Conservation (phyloP, 2,888 invertebrate genomes). For the Kuschelorhynchus macadamiae region DNA sequence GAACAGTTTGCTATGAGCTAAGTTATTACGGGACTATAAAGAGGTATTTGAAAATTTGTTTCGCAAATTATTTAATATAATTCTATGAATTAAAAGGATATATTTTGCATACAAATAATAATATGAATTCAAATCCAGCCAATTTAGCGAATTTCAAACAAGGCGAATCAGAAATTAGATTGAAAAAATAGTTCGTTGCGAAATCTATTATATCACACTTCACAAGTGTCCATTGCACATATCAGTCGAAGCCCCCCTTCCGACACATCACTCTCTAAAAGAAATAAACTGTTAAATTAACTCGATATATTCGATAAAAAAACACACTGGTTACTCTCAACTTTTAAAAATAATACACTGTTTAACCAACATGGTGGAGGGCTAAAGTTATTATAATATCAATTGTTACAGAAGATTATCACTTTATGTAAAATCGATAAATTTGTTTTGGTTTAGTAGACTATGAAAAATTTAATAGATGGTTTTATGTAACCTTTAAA, state of each 20-base stretch:
- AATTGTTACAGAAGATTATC: conserved; percentile 35
- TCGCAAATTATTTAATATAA: no score
- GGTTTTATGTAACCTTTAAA: background rate
- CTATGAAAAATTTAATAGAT: conserved; percentile 28
- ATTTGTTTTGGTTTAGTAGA: conserved; percentile 20
- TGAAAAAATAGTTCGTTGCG: conserved; percentile 59
- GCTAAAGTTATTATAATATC: conserved; percentile 36
- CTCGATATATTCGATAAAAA: conserved; percentile 18
- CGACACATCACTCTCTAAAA: conserved; percentile 25
- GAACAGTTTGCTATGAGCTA: no score
- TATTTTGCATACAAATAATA: no score
- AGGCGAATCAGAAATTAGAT: conserved; percentile 15
- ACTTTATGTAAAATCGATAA: conserved; percentile 38
- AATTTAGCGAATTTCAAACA: background rate
- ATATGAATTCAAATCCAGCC: no score
- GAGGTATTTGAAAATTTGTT: no score
- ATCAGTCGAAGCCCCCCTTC: conserved; percentile 59
- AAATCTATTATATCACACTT: conserved; percentile 56
- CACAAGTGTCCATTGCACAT: conserved; percentile 61
- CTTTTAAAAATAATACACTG: conserved; percentile 40
- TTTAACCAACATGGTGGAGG: conserved; percentile 32
- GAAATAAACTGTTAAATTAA: conserved; percentile 19
- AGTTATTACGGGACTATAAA: no score
- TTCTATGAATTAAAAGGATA: no score
- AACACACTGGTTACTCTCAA: conserved; percentile 19